Base-by-base conservation (phyloP, 2,797 vertebrate species). In the Scomberomorus guttatus region DNA sequence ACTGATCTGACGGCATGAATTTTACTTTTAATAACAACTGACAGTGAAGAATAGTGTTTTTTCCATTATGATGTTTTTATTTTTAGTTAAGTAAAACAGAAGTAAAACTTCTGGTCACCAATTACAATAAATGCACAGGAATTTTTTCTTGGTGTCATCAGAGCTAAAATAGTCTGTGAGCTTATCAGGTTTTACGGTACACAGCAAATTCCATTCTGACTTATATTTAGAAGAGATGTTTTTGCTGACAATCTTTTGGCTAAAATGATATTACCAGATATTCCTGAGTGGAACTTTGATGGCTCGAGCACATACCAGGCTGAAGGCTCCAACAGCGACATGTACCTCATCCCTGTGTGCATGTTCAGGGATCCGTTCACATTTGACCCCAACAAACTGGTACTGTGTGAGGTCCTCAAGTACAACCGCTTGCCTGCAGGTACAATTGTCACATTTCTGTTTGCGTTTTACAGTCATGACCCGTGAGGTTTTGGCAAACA, bases 221-320 rank as follows among this genome's bases (percentile, higher is more conserved):
- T 2, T 37, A 15, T 22, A n/a, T 44, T 67, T 66, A 57, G 37
- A 46, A 4, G 32, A 5, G 0, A n/a, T 46, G 1, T 17, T 34
- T n/a, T 4, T 25, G 4, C 6, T 50, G n/a, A 3, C 10, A 1
- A 39, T 32, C 2, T 20, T 56, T 15, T 42, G 3, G 2, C 1
- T 63, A 0, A n/a, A 50, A 54, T 55, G n/a, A 1, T 34, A 7
- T 62, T 50, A 0, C 24, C 89, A 98, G 97, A 97, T 1, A 79
- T 98, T 34, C 96, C 97, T 0, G 97, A 97, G 86, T 98, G 97
- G 97, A 97, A 95, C 83, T 98, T 97, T 0, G 97, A 96, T 9
- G 97, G 96, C 39, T 96, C 96, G 9, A 97, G 96, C 87, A 97
- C 97, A 0, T 90, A 87, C 0, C 97, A 97, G 83, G 75, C 96